A percentile compares a stretch with the other conserved stretches of the same genome.
phyloP scores from a whole-genome alignment of 2,113 vertebrate genomes.

The Dipodomys merriami region DNA sequence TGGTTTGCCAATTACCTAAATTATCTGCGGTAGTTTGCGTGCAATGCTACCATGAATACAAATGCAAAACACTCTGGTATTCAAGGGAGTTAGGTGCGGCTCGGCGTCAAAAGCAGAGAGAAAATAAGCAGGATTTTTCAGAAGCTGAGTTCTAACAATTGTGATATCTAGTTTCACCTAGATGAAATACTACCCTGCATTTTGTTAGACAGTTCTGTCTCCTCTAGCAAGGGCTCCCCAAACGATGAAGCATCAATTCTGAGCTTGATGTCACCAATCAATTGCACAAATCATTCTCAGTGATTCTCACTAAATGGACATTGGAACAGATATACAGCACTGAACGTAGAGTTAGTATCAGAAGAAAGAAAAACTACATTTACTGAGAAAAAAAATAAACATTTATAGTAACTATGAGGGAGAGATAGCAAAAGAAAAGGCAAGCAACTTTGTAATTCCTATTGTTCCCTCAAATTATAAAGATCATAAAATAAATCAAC shows the following conservation, averaged over 20 bases:
- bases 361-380: not conserved
- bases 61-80: conserved; percentile 83
- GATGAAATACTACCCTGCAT: conserved; percentile 56
- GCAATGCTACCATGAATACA: conserved; percentile 85
- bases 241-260: not conserved
- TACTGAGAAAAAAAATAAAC: not conserved
- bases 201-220: conserved; percentile 33
- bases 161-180: conserved; percentile 34
- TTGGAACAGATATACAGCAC: not conserved
- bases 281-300: conserved; percentile 19
- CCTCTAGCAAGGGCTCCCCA: not conserved
- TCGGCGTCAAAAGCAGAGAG: conserved; percentile 50
- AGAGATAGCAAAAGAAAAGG: not conserved
- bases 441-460: not conserved
- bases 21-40: conserved; percentile 87
- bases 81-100: conserved; percentile 73
- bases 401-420: not conserved
- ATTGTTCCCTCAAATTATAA: conserved; percentile 34
- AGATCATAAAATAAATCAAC: not conserved
- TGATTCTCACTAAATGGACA: conserved; percentile 7
- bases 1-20: conserved; percentile 89
- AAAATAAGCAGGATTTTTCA: conserved; percentile 58
- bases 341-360: not conserved
- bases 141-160: conserved; percentile 44
- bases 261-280: not conserved